Percentiles rank a stretch among this genome's conserved stretches.
phyloP scores from a whole-genome alignment of 2,113 vertebrate genomes.

The Mirounga angustirostris region DNA sequence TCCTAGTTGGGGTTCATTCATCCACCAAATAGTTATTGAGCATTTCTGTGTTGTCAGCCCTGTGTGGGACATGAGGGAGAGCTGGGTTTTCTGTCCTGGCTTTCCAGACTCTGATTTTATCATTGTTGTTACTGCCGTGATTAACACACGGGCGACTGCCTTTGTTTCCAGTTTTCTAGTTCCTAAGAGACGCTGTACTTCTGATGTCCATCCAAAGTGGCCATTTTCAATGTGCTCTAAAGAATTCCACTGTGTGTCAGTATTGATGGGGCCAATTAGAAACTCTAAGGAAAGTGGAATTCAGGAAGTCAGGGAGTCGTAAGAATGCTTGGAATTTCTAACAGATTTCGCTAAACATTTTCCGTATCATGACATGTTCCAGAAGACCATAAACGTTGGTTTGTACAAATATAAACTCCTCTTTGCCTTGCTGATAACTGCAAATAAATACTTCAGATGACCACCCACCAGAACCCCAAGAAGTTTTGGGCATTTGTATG shows the following conservation, averaged over 20 bases:
- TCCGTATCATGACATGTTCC: constrained; percentile 79
- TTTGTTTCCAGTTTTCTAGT: constrained; percentile 21
- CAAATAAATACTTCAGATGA: constrained; percentile 75
- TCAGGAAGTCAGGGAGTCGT: constrained; percentile 80
- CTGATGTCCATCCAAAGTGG: constrained; percentile 11
- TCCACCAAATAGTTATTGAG: background rate
- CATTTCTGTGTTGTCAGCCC: background rate
- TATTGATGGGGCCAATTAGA: constrained; percentile 83
- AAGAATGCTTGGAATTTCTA: constrained; percentile 87
- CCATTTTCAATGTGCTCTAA: background rate
- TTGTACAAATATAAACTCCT: constrained; percentile 3
- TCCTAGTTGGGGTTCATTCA: background rate
- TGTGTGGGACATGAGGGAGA: background rate
- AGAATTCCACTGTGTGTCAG: background rate
- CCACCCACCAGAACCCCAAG: constrained; percentile 61
- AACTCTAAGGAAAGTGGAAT: constrained; percentile 74
- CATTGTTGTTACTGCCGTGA: background rate
- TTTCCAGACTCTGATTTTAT: background rate
- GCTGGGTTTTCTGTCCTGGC: background rate
- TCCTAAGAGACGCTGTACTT: background rate
- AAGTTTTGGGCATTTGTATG: background rate
- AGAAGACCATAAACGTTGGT: constrained; percentile 73
- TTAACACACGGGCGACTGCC: background rate
- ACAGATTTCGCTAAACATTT: constrained; percentile 82
- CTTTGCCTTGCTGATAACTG: constrained; percentile 73